Base-by-base conservation (phyloP, 2,797 vertebrate genomes). In the Vespertilio murinus region DNA sequence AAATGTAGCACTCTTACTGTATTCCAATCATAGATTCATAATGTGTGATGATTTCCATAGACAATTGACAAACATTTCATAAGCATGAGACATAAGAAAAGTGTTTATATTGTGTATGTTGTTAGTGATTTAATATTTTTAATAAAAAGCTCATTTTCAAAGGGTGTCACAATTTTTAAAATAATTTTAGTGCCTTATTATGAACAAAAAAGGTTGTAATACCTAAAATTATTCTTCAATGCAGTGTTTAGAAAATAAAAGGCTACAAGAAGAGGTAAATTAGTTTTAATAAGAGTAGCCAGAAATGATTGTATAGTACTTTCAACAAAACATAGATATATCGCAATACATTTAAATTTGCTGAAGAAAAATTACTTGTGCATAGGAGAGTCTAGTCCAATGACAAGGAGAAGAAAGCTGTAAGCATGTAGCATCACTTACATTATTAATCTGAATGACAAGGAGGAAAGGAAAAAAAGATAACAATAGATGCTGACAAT, bases 391-490 rank as follows among this genome's bases (percentile, higher is more conserved):
- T 97, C 87, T 88, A 95, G 90, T 49, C 92, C 92, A 96, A 33
- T 94, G 95, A 97, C 94, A 17, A 71, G 64, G 69, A 33, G 82
- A 96, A 95, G 49, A 97, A 96, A 96, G 73, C 88, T 95, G 18
- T 61, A 78, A 95, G 83, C 56, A 42, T 75, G 89, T 30, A 95
- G 64, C 70, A 95, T 64, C 78, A 96, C 65, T 97, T 97, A 97
- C 0, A 8, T 96, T 97, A 98, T 98, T 98, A 97, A 98, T 97
- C 96, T 97, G 93, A 97, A 96, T 97, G 97, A 97, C 97, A 98
- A 86, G 79, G 64, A 70, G 78, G 71, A 96, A 96, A 92, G 10
- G 91, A 67, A 96, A 97, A 92, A 93, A 96, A 89, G 93, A 91
- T 81, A 97, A 97, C 93, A 97, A 94, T 96, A 95, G 93, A 95